A percentile compares a stretch with the other conserved stretches of the same genome.
phyloP scores from a whole-genome alignment of 2,888 invertebrate species.

The Seira ritae region DNA sequence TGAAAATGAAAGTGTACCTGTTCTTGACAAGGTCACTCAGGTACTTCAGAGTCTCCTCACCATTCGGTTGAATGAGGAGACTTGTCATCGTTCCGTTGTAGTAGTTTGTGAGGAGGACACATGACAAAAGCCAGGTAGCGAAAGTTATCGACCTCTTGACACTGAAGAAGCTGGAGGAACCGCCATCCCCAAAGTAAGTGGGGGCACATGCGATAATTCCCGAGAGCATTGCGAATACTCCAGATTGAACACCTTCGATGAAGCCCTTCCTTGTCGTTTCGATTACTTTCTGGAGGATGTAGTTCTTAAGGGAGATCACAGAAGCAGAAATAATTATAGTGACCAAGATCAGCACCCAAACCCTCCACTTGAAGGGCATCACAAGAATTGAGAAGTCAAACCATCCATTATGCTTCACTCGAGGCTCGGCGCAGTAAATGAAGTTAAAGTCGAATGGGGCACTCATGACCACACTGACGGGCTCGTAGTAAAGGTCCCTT shows the following conservation, averaged over 20 bases:
- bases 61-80: neutral
- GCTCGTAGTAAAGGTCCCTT: slow-evolving; percentile 28
- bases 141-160: neutral
- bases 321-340: neutral
- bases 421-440: slow-evolving; percentile 26
- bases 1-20: slow-evolving; percentile 6
- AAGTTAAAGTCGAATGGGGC: slow-evolving; percentile 27
- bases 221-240: slow-evolving; percentile 18
- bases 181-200: slow-evolving; percentile 16
- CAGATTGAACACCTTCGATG: neutral
- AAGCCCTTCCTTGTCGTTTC: too few species aligned
- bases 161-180: too few species aligned
- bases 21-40: neutral
- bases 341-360: too few species aligned
- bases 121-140: neutral
- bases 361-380: neutral
- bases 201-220: slow-evolving; percentile 11
- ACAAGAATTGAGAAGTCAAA: slow-evolving; percentile 27
- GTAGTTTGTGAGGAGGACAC: neutral
- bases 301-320: neutral
- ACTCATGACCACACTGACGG: neutral
- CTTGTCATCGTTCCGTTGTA: slow-evolving; percentile 16
- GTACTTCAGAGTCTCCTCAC: neutral
- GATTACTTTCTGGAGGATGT: too few species aligned
- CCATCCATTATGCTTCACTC: slow-evolving; percentile 17